A percentile compares a stretch with the other conserved stretches of the same genome.
Evolutionary conservation across 2,113 vertebrate species (phyloP).

Genomic region (Vombatus ursinus): DNA sequence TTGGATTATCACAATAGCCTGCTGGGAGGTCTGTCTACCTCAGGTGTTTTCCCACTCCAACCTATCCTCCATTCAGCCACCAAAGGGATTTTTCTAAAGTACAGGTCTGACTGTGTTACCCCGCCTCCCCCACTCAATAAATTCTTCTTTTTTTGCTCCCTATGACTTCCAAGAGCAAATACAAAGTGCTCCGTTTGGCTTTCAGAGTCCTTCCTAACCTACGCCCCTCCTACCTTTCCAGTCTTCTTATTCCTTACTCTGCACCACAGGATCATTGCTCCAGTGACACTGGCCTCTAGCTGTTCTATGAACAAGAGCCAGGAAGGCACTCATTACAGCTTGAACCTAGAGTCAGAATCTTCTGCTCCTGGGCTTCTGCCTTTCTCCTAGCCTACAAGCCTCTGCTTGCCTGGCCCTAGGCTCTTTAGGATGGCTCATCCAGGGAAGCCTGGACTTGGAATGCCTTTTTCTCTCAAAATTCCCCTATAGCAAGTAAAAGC

Average conservation of each 20-base stretch:
- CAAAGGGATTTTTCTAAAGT: neutral
- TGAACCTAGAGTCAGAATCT: neutral
- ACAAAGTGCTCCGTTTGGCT: neutral
- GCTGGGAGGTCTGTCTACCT: neutral
- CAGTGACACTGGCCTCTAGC: neutral
- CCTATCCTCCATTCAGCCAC: neutral
- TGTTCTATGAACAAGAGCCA: neutral
- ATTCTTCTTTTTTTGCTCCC: neutral
- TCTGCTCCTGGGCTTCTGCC: neutral
- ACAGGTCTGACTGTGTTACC: neutral
- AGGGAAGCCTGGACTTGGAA: neutral
- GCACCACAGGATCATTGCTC: neutral
- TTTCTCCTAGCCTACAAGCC: neutral
- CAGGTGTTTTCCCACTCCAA: neutral
- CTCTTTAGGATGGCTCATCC: neutral
- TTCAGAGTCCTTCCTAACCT: neutral
- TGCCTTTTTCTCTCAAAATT: neutral
- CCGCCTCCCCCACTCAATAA: neutral
- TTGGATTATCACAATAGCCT: neutral
- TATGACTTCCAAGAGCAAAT: neutral
- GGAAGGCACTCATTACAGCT: neutral
- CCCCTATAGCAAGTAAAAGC: neutral
- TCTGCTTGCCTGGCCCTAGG: neutral
- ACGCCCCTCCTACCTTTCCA: neutral
- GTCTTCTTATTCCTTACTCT: neutral